These are phyloP conservation scores for Desmophyllum pertusum DNA, from an alignment of 92 coral and sea anemone genomes.

Conservation along the genomic window DNA sequence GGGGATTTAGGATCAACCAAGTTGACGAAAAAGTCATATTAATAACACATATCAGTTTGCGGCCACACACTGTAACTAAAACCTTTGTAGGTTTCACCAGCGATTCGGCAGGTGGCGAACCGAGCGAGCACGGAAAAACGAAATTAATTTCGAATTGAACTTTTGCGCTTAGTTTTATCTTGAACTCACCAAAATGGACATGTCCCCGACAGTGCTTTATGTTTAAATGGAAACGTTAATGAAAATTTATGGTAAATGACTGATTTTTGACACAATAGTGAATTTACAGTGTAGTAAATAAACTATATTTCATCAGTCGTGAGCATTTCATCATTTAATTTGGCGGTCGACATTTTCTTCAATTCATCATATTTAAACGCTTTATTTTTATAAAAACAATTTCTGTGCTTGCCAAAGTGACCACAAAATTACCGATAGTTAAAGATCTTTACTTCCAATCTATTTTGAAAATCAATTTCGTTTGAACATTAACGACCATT, in stretches of 20 bases:
- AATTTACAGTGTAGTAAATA: constrained; percentile 1
- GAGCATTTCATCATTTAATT: background rate
- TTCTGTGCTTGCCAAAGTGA: background rate
- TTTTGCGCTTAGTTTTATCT: constrained; percentile 12
- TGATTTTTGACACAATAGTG: constrained; percentile 8
- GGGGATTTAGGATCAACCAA: background rate
- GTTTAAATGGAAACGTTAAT: constrained; percentile 16
- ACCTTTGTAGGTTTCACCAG: background rate
- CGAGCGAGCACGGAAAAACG: background rate
- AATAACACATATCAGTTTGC: constrained; percentile 21
- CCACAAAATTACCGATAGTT: constrained; percentile 14
- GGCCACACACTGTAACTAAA: background rate
- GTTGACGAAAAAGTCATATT: background rate
- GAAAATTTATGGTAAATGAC: constrained; percentile 31
- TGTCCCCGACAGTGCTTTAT: background rate
- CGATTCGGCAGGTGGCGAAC: constrained; percentile 27
- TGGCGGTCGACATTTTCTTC: constrained; percentile 11
- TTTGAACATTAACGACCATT: background rate
- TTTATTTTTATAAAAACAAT: background rate
- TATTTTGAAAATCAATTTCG: constrained; percentile 13
- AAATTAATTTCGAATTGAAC: constrained; percentile 36
- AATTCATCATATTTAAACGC: background rate
- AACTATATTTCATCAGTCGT: background rate
- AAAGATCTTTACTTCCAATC: constrained; percentile 4
- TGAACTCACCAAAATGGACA: background rate